Conservation (phyloP, 2,888 invertebrate genomes). For the Drosophila meridionalis region DNA sequence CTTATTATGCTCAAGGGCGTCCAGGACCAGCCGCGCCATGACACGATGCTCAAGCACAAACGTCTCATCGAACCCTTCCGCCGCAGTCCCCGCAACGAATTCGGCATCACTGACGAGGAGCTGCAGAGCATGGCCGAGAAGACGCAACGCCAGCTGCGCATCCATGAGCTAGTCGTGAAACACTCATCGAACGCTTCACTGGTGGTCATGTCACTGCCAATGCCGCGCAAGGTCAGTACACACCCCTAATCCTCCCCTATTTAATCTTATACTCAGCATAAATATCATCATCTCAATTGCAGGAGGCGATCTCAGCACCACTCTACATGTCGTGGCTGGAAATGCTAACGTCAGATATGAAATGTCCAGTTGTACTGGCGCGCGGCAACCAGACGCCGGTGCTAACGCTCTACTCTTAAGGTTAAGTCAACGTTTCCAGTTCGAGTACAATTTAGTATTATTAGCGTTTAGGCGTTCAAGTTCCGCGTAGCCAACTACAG, state of each 20-base stretch:
- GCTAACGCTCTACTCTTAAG: slow-evolving; percentile 94
- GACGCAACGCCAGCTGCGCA: slow-evolving; percentile 94
- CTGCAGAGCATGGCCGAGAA: slow-evolving; percentile 89
- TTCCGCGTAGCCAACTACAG: slow-evolving; percentile 49
- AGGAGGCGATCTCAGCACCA: slow-evolving; percentile 94
- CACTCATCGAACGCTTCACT: slow-evolving; percentile 95
- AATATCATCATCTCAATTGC: slow-evolving; percentile 33
- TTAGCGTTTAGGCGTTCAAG: slow-evolving; percentile 74
- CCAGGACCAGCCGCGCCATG: slow-evolving; percentile 91
- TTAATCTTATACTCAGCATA: background rate
- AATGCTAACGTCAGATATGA: slow-evolving; percentile 93
- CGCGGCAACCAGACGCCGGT: slow-evolving; percentile 95
- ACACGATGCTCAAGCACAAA: slow-evolving; percentile 91
- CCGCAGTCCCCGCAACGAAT: slow-evolving; percentile 76
- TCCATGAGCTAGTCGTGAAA: slow-evolving; percentile 94
- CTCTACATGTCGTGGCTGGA: slow-evolving; percentile 99
- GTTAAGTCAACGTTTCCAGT: slow-evolving; percentile 61
- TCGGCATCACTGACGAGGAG: slow-evolving; percentile 87
- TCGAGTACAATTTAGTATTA: slow-evolving; percentile 80
- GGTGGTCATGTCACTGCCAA: slow-evolving; percentile 98
- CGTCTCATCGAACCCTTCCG: slow-evolving; percentile 89
- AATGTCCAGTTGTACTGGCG: slow-evolving; percentile 92
- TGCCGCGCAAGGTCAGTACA: slow-evolving; percentile 91
- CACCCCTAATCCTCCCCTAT: background rate
- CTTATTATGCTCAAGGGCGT: slow-evolving; percentile 96